Evolutionary conservation across 2,797 vertebrate species (phyloP).

Genomic region (Ctenopoma kingsleyae): DNA sequence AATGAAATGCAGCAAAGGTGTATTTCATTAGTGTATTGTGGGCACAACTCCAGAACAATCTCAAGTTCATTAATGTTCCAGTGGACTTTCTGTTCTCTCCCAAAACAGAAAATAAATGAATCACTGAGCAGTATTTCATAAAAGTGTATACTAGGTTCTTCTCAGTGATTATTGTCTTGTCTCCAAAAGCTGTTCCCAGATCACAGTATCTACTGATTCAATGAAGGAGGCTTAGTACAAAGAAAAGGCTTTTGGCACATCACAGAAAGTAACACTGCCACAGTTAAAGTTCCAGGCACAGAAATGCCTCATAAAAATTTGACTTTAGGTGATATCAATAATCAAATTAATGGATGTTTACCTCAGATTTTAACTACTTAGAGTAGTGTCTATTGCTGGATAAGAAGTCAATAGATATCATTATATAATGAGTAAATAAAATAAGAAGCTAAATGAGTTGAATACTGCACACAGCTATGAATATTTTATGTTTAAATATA

Average conservation of each 20-base stretch:
- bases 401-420: not conserved
- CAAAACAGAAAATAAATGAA: slow-evolving; percentile 49
- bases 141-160: slow-evolving; percentile 29
- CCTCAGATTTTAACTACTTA: not conserved
- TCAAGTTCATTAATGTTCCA: not conserved
- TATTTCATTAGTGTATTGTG: not conserved
- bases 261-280: not conserved
- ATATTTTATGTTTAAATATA: not conserved
- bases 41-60: slow-evolving; percentile 10
- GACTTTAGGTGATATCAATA: not conserved
- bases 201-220: slow-evolving; percentile 34
- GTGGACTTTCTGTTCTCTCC: not conserved
- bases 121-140: slow-evolving; percentile 19
- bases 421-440: not conserved
- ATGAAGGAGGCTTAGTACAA: slow-evolving; percentile 17
- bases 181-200: slow-evolving; percentile 42
- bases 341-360: not conserved
- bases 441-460: not conserved
- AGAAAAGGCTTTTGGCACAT: slow-evolving; percentile 24
- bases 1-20: not conserved
- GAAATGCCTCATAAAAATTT: not conserved
- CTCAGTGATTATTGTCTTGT: slow-evolving; percentile 36
- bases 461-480: not conserved
- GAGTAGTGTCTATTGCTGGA: not conserved
- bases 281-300: not conserved